Evolutionary conservation across 92 coral and sea anemone genomes (phyloP).

Genomic region (Actinostola sp.): DNA sequence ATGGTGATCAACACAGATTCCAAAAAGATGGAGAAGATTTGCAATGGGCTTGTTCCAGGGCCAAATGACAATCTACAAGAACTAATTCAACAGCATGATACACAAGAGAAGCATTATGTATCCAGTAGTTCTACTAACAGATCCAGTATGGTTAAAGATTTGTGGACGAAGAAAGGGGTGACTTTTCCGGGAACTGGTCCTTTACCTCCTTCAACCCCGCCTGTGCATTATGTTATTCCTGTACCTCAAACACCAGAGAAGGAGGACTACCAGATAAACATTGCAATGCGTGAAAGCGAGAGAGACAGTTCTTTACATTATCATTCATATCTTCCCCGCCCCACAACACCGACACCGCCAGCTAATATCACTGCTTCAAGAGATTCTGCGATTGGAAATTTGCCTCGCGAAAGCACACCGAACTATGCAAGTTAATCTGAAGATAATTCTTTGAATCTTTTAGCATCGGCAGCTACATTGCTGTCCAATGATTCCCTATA

Average conservation of each 20-base stretch:
- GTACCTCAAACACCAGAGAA: too few relatives aligned
- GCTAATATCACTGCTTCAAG: not conserved
- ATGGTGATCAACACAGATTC: too few relatives aligned
- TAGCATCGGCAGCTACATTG: not conserved
- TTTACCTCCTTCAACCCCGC: slow-evolving; percentile 1
- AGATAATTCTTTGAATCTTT: not conserved
- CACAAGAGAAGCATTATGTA: slow-evolving; percentile 17
- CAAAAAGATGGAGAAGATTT: too few relatives aligned
- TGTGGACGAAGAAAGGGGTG: slow-evolving; percentile 52
- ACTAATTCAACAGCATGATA: slow-evolving; percentile 25
- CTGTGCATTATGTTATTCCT: not conserved
- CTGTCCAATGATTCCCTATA: too few relatives aligned
- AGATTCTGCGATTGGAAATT: too few relatives aligned
- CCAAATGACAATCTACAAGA: too few relatives aligned
- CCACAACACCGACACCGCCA: not conserved
- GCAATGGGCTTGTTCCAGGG: too few relatives aligned
- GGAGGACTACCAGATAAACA: too few relatives aligned
- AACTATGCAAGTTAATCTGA: too few relatives aligned
- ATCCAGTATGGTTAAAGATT: slow-evolving; percentile 26
- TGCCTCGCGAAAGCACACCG: too few relatives aligned
- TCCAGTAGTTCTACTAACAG: slow-evolving; percentile 5
- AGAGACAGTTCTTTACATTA: too few relatives aligned
- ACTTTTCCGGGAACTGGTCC: slow-evolving; percentile 54
- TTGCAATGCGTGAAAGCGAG: too few relatives aligned
- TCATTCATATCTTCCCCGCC: not conserved